Percentiles rank a stretch among this genome's conserved stretches.
Conservation (phyloP, 2,888 invertebrate genomes). For the Coecobrya sp. region DNA sequence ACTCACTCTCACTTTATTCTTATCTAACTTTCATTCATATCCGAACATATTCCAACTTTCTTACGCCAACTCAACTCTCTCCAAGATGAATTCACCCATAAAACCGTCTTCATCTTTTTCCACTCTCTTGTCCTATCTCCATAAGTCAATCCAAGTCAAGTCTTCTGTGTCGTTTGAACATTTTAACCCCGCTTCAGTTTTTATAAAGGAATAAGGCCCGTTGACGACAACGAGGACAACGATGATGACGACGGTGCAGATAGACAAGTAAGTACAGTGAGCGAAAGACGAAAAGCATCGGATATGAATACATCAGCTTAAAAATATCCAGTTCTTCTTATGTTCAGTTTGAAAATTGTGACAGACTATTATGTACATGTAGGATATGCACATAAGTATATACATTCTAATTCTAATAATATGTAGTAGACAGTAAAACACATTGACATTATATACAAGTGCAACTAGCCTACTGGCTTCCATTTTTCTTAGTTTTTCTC, state of each 20-base stretch:
- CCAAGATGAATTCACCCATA: slow-evolving; percentile 82
- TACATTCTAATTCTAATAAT: too few relatives aligned
- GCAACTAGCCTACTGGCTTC: background rate
- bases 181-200: slow-evolving; percentile 73
- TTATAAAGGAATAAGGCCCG: slow-evolving; percentile 25
- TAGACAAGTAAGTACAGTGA: background rate
- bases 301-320: slow-evolving; percentile 49
- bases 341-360: background rate
- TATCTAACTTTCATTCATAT: slow-evolving; percentile 66
- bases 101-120: slow-evolving; percentile 79
- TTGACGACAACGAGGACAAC: slow-evolving; percentile 44
- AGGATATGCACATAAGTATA: too few relatives aligned
- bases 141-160: slow-evolving; percentile 80
- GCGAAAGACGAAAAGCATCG: slow-evolving; percentile 28
- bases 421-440: background rate
- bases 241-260: slow-evolving; percentile 33
- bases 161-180: slow-evolving; percentile 68
- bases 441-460: background rate
- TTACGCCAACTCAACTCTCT: slow-evolving; percentile 70
- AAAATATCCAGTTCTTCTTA: slow-evolving; percentile 16
- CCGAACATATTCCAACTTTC: slow-evolving; percentile 72
- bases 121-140: slow-evolving; percentile 78
- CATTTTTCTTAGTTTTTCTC: background rate
- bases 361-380: too few relatives aligned
- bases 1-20: slow-evolving; percentile 65